Evolutionary conservation across 2,888 invertebrate species (phyloP), one percentile per base, ranked within the genome.

Genomic region (Acanthosepion lycidas): DNA sequence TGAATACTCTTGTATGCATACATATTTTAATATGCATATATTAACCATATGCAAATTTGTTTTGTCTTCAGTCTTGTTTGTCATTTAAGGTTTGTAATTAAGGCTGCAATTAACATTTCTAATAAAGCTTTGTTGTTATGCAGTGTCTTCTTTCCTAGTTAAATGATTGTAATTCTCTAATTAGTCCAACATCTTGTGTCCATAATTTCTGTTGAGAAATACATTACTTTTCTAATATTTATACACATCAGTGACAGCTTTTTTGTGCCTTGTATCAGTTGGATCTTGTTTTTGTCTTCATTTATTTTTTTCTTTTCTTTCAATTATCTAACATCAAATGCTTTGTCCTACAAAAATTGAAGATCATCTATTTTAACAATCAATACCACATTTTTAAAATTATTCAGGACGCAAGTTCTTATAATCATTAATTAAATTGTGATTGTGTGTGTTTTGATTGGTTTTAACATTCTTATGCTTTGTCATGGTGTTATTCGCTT

Each of bases 121-220:
- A 78, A n/a, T 78, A n/a, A 78, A 78, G 78, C 78, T 78, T 78
- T 78, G n/a, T 78, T 78, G n/a, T n/a, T 78, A 78, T 78, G n/a
- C 78, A n/a, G n/a, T 78, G n/a, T 78, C 18, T 78, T n/a, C 78
- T 20, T 59, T 59, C 59, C 20, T 59, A 23, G 59, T 59, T 59
- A 55, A 55, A 55, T 55, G 55, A 55, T 55, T 55, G 55, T 20
- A 55, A 55, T 15, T 1, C 64, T 28, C 28, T 78, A 78, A 78
- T 78, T 33, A 78, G 78, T n/a, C n/a, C 78, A 78, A 78, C 15
- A 78, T 59, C 59, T 59, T 59, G 59, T 59, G 59, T 59, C 59
- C 59, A 59, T 59, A 20, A 59, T n/a, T 78, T n/a, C 78, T 78
- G n/a, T 78, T 78, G 15, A 78, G 33, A 78, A n/a, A 78, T n/a